Evolutionary conservation across 1,140 invertebrate genomes (phyloP), one percentile per base, ranked within the genome.

Genomic region (Spodoptera frugiperda): DNA sequence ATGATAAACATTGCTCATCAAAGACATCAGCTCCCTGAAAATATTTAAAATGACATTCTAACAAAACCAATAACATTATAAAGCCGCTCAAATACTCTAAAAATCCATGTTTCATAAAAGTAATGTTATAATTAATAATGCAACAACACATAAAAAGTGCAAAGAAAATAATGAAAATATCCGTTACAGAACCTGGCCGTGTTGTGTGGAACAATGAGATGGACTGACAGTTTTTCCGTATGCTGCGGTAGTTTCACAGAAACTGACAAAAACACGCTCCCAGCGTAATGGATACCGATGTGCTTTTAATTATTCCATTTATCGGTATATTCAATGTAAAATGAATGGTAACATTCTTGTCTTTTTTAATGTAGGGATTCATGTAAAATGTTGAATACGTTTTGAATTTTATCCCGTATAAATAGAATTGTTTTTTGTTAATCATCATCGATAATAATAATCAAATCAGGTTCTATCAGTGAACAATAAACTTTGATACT

Each of bases 251-350:
- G 65, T 33, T 30, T 51, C 48, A 51, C 48, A n/a, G 46, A 10
- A 51, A 68, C 49, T 68, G 65, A 68, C 46, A 68, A 68, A 68
- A 68, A 68, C 49, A 51, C 48, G 63, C 63, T 25, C 44, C 39
- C 12, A 67, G 63, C 39, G 63, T 67, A 67, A 67, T 67, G 39
- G 63, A 63, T 63, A 63, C 59, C 59, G 59, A 63, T 63, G 33
- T 44, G 59, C 33, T 63, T 63, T 63, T 63, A 63, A 63, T 63
- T 63, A 63, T 63, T 63, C 44, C 63, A 21, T 67, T 67, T 21
- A 67, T 67, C 25, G 19, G 17, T 67, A 67, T 67, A 67, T 67
- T 61, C 19, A 67, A 46, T 49, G 63, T 48, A 17, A 44, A 63
- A 63, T 63, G 59, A 33, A 63, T 63, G 59, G 59, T 63, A 44